Evolutionary conservation across 1,140 invertebrate genomes (phyloP).

Genomic region (Procambarus clarkii): DNA sequence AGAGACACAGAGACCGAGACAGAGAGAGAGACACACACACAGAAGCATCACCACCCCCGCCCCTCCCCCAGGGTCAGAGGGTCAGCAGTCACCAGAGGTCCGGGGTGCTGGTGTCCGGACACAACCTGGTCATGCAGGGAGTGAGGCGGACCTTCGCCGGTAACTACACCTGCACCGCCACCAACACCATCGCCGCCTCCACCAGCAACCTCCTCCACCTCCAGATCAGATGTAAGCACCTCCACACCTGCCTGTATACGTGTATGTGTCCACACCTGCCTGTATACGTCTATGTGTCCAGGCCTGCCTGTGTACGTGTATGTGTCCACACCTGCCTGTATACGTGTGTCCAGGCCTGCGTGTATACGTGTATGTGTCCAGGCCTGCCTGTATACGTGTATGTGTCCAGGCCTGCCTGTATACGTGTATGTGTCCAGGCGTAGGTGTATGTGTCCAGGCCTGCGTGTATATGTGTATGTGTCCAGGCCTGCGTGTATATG

Average conservation of each 20-base stretch:
- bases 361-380: not conserved
- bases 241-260: constrained; percentile 4
- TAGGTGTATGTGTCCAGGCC: too few relatives aligned
- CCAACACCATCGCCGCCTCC: constrained; percentile 7
- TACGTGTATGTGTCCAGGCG: too few relatives aligned
- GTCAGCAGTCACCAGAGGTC: constrained; percentile 1
- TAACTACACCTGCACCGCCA: constrained; percentile 22
- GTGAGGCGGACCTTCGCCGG: constrained; percentile 17
- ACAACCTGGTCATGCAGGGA: constrained; percentile 1
- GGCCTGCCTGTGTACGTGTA: not conserved
- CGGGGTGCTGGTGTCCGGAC: constrained; percentile 13
- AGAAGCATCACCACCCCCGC: too few relatives aligned
- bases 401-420: not conserved
- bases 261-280: not conserved
- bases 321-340: not conserved
- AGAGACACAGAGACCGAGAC: too few relatives aligned
- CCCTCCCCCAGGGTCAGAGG: not conserved
- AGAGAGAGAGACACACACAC: too few relatives aligned
- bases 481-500: too few relatives aligned
- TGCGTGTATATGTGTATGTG: too few relatives aligned
- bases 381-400: not conserved
- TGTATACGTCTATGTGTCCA: too few relatives aligned
- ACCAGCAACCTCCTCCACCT: constrained; percentile 13
- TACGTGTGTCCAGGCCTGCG: not conserved
- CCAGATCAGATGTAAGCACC: constrained; percentile 1